Percentiles rank a stretch among this genome's conserved stretches.
Conservation (phyloP, 2,113 vertebrate genomes). For the Urocolius indicus region DNA sequence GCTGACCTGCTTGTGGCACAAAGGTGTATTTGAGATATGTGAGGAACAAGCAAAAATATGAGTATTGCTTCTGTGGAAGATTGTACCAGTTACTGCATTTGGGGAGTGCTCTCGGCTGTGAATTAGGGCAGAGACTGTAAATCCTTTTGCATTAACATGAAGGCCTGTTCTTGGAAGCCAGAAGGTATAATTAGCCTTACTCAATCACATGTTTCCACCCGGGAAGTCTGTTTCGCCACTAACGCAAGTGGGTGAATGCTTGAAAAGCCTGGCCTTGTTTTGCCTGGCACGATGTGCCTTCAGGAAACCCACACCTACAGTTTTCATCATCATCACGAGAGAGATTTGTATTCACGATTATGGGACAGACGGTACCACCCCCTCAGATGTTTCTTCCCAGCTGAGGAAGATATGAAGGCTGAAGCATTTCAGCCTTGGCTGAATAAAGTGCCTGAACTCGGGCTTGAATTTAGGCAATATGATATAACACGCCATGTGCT, state of each 20-base stretch:
- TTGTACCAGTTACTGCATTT: rapidly evolving
- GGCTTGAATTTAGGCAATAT: neutral
- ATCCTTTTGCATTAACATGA: neutral
- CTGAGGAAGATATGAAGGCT: neutral
- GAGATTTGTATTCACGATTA: neutral
- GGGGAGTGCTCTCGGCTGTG: neutral
- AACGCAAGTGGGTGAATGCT: neutral
- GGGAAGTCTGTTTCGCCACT: neutral
- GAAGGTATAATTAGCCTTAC: constrained; percentile 36
- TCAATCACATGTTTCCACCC: neutral
- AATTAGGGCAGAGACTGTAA: neutral
- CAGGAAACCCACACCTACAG: neutral
- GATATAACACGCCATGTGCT: neutral
- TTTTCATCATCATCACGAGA: neutral
- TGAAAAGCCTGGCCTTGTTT: constrained; percentile 44
- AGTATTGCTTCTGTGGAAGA: neutral
- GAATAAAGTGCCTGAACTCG: neutral
- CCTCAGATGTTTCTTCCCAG: neutral
- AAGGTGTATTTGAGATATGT: neutral
- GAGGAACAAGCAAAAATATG: neutral
- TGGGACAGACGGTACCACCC: neutral
- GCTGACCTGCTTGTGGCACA: neutral
- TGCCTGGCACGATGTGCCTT: neutral
- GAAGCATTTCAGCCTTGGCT: neutral
- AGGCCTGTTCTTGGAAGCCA: constrained; percentile 29